A percentile compares a stretch with the other conserved stretches of the same genome.
phyloP scores from a whole-genome alignment of 37 sponge, comb jelly and placozoan species.

The Theonella swinhoei region DNA sequence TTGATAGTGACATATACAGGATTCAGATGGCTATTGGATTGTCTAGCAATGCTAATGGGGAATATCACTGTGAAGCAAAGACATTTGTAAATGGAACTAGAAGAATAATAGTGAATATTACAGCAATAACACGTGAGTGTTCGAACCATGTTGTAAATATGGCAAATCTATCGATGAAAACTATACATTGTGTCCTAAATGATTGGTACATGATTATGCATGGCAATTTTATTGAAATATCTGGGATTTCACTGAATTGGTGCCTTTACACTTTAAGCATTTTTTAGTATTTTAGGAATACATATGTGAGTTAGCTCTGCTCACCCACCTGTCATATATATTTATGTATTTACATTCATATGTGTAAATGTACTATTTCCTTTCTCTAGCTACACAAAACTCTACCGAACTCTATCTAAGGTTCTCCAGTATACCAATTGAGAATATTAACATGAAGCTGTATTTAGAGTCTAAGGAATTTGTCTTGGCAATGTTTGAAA shows the following conservation, averaged over 20 bases:
- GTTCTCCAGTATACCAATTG: not conserved
- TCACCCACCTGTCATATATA: no score
- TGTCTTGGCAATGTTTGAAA: not conserved
- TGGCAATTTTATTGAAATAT: no score
- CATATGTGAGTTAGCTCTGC: no score
- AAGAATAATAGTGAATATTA: not conserved
- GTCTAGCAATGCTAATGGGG: not conserved
- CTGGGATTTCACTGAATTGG: no score
- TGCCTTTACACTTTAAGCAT: no score
- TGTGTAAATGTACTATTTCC: not conserved
- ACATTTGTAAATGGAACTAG: not conserved
- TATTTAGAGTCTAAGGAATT: not conserved
- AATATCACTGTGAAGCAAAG: not conserved
- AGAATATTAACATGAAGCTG: not conserved
- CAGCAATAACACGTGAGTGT: not conserved
- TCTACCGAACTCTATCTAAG: not conserved
- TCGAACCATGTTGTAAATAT: no score
- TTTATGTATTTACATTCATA: no score
- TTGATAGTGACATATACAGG: not conserved
- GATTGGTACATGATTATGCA: no score
- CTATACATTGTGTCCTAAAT: no score
- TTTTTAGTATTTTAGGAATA: no score
- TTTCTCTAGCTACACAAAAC: not conserved
- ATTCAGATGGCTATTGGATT: constrained; percentile 4
- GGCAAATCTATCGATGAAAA: no score